Percentiles rank a stretch among this genome's conserved stretches.
phyloP scores from a whole-genome alignment of 2,113 vertebrate species.

The Otocyon megalotis region DNA sequence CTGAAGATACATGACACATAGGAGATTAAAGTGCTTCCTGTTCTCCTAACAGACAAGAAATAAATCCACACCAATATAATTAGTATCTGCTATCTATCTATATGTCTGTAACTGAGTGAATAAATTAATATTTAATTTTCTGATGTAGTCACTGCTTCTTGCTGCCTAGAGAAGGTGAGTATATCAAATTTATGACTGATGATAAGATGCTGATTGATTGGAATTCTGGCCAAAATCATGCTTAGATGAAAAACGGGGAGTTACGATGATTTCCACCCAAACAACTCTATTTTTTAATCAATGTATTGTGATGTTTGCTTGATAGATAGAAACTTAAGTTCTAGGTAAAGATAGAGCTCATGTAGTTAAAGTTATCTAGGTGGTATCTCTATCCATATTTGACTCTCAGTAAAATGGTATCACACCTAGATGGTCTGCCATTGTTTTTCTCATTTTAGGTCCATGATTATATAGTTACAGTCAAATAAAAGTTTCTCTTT shows the following conservation, averaged over 20 bases:
- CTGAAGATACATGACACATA: neutral
- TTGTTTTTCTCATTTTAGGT: neutral
- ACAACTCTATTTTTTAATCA: conserved; percentile 14
- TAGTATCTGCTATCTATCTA: neutral
- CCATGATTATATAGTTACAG: neutral
- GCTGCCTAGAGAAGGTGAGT: neutral
- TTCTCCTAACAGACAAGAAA: neutral
- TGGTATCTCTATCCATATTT: neutral
- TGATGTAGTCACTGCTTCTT: neutral
- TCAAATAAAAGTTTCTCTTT: conserved; percentile 29
- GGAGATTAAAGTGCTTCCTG: neutral
- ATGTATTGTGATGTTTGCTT: neutral
- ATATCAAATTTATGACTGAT: conserved; percentile 47
- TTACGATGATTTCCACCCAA: neutral
- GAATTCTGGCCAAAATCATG: neutral
- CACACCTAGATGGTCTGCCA: neutral
- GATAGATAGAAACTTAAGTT: conserved; percentile 22
- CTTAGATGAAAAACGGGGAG: neutral
- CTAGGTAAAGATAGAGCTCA: neutral
- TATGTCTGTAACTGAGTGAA: neutral
- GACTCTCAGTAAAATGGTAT: neutral
- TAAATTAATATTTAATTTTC: conserved; percentile 33
- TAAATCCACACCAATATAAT: neutral
- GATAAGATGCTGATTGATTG: conserved; percentile 28
- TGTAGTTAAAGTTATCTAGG: neutral